phyloP scores from a whole-genome alignment of 2,888 invertebrate genomes.

The Thecophora atra region DNA sequence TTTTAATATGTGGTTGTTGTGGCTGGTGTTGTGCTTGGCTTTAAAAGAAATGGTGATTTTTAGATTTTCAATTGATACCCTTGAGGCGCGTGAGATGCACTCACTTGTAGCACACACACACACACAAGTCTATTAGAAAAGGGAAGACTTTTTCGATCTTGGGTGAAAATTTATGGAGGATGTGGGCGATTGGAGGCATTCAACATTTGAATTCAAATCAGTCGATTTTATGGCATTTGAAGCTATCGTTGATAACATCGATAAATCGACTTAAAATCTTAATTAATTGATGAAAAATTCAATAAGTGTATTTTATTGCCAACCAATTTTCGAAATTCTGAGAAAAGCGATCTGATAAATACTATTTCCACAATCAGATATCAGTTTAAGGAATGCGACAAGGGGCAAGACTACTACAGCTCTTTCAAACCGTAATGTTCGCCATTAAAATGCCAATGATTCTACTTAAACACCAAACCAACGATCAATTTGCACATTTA shows the following conservation, averaged over 20 bases:
- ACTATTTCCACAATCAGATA: background rate
- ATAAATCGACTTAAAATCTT: no score
- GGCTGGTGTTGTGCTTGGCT: constrained; percentile 32
- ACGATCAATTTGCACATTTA: no score
- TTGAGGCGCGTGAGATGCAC: constrained; percentile 22
- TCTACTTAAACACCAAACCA: no score
- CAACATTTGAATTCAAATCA: constrained; percentile 9
- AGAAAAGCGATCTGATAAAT: background rate
- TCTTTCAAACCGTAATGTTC: no score
- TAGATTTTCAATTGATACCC: constrained; percentile 24
- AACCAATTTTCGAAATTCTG: background rate
- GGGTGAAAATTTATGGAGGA: background rate
- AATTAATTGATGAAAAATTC: no score
- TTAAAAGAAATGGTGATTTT: constrained; percentile 18
- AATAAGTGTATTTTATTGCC: background rate
- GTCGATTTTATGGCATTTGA: constrained; percentile 7
- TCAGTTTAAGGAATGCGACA: background rate
- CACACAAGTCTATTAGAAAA: background rate
- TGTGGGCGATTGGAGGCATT: background rate
- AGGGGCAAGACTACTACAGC: no score
- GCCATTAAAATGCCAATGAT: no score
- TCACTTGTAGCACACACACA: constrained; percentile 1
- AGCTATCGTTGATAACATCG: background rate
- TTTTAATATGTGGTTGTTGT: constrained; percentile 19
- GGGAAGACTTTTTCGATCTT: constrained; percentile 24